Evolutionary conservation across 2,797 vertebrate species (phyloP), one percentile per base, ranked within the genome.

Genomic region (Semotilus atromaculatus): DNA sequence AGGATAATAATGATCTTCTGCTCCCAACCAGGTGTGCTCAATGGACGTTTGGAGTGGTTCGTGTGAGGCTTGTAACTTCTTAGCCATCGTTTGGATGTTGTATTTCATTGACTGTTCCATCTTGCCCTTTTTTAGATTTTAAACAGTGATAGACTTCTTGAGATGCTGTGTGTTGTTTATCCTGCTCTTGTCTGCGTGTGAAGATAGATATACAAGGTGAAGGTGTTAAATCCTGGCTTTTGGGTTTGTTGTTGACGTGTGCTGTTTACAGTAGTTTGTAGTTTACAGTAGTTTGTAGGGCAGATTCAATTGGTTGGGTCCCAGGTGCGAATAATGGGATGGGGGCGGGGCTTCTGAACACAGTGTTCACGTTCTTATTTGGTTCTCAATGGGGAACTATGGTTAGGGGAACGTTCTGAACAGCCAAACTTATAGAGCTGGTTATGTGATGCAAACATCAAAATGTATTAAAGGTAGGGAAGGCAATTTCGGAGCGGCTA

Each of bases 21-120:
- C 40, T 19, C 9, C 10, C 43, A 8, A 31, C 48, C 64, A 84
- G 64, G 64, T 84, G 82, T 58, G 64, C 45, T 45, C 31, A 43
- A 2, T 13, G 26, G 26, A 7, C 7, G 14, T 51, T 13, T 36
- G 29, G 38, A 18, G 10, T 23, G 19, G 19, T 7, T 18, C 21
- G 38, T 45, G 5, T 8, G 71, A 7, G 9, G 26, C 36, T 64
- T 31, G 14, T 1, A 70, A 31, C n/a, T 72, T 38, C 48, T 34
- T 82, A 43, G 53, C 11, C 10, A 1, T 31, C 0, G 5, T 64
- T 74, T n/a, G 19, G 38, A 23, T 26, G 18, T 58, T 81, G 29
- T n/a, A n/a, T 45, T 19, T 62, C 58, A 3, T 31, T 38, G 13
- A 3, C 16, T 34, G 60, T 34, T 66, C n/a, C 40, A 23, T 64